Percentiles rank a stretch among this genome's conserved stretches.
Evolutionary conservation across 2,113 vertebrate species (phyloP).

Genomic region (Xiphophorus maculatus): DNA sequence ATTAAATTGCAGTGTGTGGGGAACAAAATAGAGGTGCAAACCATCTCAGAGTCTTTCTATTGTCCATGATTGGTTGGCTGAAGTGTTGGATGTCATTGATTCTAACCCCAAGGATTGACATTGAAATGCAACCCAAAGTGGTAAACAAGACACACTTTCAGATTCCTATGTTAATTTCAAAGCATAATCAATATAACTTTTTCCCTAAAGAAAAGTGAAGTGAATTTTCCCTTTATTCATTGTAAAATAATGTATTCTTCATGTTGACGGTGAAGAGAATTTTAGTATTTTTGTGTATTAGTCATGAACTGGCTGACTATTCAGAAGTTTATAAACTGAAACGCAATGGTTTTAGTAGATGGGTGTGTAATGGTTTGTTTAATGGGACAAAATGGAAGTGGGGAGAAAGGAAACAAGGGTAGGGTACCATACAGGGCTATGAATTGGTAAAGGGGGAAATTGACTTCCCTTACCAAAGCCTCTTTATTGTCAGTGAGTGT

Average conservation of each 20-base stretch:
- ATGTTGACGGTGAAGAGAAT: neutral
- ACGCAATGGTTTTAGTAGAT: neutral
- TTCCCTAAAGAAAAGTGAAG: too few relatives aligned
- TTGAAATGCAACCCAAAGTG: neutral
- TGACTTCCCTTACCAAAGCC: neutral
- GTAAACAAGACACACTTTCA: neutral
- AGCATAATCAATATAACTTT: too few relatives aligned
- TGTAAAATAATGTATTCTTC: too few relatives aligned
- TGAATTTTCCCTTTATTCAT: too few relatives aligned
- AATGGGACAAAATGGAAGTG: neutral
- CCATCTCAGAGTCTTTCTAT: too few relatives aligned
- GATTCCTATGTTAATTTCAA: neutral
- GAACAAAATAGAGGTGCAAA: too few relatives aligned
- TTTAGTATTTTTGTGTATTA: neutral
- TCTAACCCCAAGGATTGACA: neutral
- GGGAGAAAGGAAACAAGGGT: neutral
- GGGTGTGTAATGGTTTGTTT: neutral
- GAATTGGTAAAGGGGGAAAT: neutral
- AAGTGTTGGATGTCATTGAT: too few relatives aligned
- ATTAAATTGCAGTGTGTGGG: too few relatives aligned
- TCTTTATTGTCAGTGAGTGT: slow-evolving; percentile 17
- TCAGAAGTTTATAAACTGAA: neutral
- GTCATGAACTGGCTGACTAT: neutral
- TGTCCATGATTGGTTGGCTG: too few relatives aligned
- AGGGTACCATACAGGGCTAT: neutral